Percentiles rank a stretch among this genome's conserved stretches.
These are phyloP conservation scores for Oscheius myriophilus DNA, from an alignment of 2,888 invertebrate genomes.

Conservation along the genomic window DNA sequence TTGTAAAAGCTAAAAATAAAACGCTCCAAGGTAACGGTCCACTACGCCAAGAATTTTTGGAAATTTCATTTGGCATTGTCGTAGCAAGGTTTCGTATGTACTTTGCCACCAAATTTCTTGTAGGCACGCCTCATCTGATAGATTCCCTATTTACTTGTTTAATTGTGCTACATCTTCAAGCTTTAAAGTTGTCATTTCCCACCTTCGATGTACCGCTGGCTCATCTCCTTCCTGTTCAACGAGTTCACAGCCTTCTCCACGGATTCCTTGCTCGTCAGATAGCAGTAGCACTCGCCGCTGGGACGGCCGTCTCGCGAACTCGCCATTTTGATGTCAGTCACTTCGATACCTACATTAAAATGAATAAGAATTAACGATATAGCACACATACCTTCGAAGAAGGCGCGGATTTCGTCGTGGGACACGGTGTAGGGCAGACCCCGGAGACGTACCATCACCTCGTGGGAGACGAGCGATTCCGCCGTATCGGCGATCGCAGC, in stretches of 20 bases:
- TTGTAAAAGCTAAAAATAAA: too few species aligned
- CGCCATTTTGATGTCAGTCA: slow-evolving; percentile 18
- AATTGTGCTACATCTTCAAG: too few species aligned
- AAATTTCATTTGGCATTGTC: too few species aligned
- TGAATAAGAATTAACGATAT: neutral
- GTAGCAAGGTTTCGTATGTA: too few species aligned
- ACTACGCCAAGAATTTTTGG: too few species aligned
- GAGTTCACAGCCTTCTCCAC: slow-evolving; percentile 44
- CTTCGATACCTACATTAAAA: slow-evolving; percentile 21
- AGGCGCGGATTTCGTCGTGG: slow-evolving; percentile 54
- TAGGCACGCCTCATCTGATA: too few species aligned
- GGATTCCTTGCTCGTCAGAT: slow-evolving; percentile 44
- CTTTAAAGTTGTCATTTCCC: too few species aligned
- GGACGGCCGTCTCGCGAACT: slow-evolving; percentile 53
- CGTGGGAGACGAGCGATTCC: too few species aligned
- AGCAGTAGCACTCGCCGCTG: slow-evolving; percentile 62
- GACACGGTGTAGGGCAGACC: slow-evolving; percentile 61
- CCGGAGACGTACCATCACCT: slow-evolving; percentile 44
- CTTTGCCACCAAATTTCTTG: too few species aligned
- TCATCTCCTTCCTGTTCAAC: slow-evolving; percentile 56
- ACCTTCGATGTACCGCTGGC: slow-evolving; percentile 65
- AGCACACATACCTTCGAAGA: slow-evolving; percentile 51
- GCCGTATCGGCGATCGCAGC: too few species aligned
- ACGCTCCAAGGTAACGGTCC: too few species aligned
- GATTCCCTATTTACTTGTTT: too few species aligned